Evolutionary conservation across 2,113 vertebrate species (phyloP), one percentile per base, ranked within the genome.

Genomic region (Cephalopholis sonnerati): DNA sequence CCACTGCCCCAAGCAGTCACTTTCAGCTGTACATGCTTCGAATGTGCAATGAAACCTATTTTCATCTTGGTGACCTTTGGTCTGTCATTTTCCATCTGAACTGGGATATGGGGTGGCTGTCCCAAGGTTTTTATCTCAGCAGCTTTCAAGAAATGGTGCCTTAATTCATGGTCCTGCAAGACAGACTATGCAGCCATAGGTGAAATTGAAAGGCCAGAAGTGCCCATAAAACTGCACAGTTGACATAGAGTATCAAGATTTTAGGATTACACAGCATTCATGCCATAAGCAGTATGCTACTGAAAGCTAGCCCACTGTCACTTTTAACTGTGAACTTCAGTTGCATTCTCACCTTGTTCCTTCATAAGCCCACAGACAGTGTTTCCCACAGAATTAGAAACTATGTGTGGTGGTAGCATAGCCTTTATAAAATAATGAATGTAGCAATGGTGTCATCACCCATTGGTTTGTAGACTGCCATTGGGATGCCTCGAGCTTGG

Each of bases 11-110:
- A 59, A 65, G 61, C 54, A 63, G 77, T 58, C 70, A 46, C 79
- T 85, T 77, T 71, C 24, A 65, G 69, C 76, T 55, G 57, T 67
- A 65, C 50, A 44, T 77, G 83, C 53, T 74, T 64, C 84, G 67
- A 86, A 86, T 84, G 57, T 27, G 50, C 73, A 88, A 70, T 57
- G 54, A 78, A 72, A 69, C 64, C 41, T 55, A 62, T 74, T 87
- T 87, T 80, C 69, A 79, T 84, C 85, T 62, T 24, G 16, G 73
- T 79, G 87, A 85, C 86, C 82, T 85, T 77, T 90, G 86, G 64
- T 83, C 82, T 84, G 59, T 77, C 90, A 78, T 86, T 65, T 70
- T 85, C 57, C 66, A 62, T 51, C 82, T 70, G 66, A 63, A 72
- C 71, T 69, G 48, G 27, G 70, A 68, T 89, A 24, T 80, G 63